These are phyloP conservation scores for Fragum whitleyi DNA, from an alignment of 2,888 invertebrate genomes.

Conservation along the genomic window DNA sequence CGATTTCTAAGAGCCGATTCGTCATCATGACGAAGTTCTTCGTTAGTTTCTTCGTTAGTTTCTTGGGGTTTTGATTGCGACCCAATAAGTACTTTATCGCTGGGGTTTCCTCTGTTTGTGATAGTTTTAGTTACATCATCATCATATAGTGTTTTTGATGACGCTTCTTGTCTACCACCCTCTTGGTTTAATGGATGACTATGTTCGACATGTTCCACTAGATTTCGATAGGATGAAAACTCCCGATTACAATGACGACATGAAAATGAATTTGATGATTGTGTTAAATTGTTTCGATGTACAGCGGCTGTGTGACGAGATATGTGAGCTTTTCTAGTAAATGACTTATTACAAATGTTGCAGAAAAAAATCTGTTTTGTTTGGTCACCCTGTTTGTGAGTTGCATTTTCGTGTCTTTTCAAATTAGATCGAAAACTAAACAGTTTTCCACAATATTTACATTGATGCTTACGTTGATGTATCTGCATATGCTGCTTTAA, in stretches of 20 bases:
- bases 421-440: conserved; percentile 12
- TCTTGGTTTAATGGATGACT: conserved; percentile 16
- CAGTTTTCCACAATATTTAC: background rate
- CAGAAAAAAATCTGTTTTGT: conserved; percentile 28
- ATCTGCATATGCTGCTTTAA: conserved; percentile 23
- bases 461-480: conserved; percentile 22
- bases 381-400: background rate
- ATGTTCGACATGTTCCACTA: conserved; percentile 17
- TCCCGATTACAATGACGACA: conserved; percentile 26
- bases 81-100: background rate
- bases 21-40: background rate
- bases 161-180: conserved; percentile 1
- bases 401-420: conserved; percentile 6
- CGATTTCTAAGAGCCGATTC: conserved; percentile 21
- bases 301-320: conserved; percentile 14
- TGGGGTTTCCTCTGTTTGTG: no score
- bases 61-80: background rate
- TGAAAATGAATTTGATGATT: background rate
- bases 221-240: background rate
- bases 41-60: background rate
- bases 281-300: background rate
- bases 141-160: conserved; percentile 4
- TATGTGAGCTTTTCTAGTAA: conserved; percentile 35
- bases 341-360: conserved; percentile 30
- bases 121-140: background rate